Base-by-base conservation (phyloP, 2,888 invertebrate genomes). In the Cerastis leucographa region DNA sequence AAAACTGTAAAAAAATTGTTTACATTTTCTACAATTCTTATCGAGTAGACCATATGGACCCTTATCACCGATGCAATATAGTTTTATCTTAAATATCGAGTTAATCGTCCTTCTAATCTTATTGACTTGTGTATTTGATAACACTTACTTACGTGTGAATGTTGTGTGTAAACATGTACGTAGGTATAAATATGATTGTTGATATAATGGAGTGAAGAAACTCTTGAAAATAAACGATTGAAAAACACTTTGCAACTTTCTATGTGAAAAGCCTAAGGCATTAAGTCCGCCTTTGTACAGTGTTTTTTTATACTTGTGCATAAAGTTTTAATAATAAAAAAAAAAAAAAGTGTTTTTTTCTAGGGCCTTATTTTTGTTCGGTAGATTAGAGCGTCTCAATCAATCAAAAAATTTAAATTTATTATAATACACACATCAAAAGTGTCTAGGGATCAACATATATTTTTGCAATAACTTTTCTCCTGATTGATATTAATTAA, bases 41-140 rank as follows among this genome's bases (percentile, higher is more conserved):
- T 64, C 22, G 12, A 40, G 9, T 42, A 6, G n/a, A 12, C 61
- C 62, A 54, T n/a, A 74, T 51, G 29, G 46, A n/a, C 8, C 35
- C 12, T 62, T 85, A 86, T 80, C 80, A 62, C 70, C 61, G 25
- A 51, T 73, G 80, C 78, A 71, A 74, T 81, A 71, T 64, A 72
- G 51, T 84, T 83, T 85, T 87, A 87, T 81, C 84, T 69, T 19
- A 44, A 67, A 51, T 75, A 76, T 85, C 62, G 29, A 67, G 80
- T 80, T 87, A 87, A 87, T 87, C 86, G 72, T 62, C 69, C 4
- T 44, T n/a, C 76, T 86, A 87, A 87, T 87, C 87, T 29, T 80
- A 85, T 77, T 86, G 71, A 44, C 77, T 80, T 69, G 62, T 75
- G 65, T 77, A 76, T 78, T 71, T 73, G 87, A 86, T 87, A 87